Percentiles rank a stretch among this genome's conserved stretches.
Evolutionary conservation across 1,140 invertebrate genomes (phyloP).

Genomic region (Chionoecetes opilio): DNA sequence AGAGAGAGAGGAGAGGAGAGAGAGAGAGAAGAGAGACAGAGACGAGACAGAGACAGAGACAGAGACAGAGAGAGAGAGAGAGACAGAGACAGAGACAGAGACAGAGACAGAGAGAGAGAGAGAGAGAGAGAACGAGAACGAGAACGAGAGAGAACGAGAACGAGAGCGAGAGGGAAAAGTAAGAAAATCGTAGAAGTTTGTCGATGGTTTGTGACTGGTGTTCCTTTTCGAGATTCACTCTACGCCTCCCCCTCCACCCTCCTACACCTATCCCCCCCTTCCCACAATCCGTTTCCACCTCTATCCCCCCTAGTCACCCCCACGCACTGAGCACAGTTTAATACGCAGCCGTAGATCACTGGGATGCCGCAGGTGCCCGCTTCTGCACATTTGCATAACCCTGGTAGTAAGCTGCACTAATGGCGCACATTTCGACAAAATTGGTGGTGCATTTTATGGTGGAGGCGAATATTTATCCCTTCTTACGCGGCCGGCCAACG

Average conservation of each 20-base stretch:
- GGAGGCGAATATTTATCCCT: slow-evolving; percentile 35
- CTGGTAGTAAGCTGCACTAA: slow-evolving; percentile 41
- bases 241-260: not conserved
- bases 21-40: slow-evolving; percentile 42
- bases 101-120: slow-evolving; percentile 48
- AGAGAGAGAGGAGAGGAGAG: slow-evolving; percentile 45
- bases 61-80: slow-evolving; percentile 48
- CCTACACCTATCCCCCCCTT: not conserved
- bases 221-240: slow-evolving; percentile 19
- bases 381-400: slow-evolving; percentile 45
- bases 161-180: not conserved
- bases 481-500: not conserved
- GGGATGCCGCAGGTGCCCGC: slow-evolving; percentile 34
- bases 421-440: slow-evolving; percentile 57
- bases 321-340: slow-evolving; percentile 51
- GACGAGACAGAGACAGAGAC: slow-evolving; percentile 15
- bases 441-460: slow-evolving; percentile 42
- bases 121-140: slow-evolving; percentile 22
- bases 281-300: not conserved
- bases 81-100: not conserved
- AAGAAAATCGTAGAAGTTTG: not conserved
- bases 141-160: not conserved
- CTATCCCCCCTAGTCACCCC: not conserved
- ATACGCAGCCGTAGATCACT: slow-evolving; percentile 46
- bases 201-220: slow-evolving; percentile 12